A percentile compares a stretch with the other conserved stretches of the same genome.
Evolutionary conservation across 2,797 vertebrate species (phyloP).

Genomic region (Sebastes variabilis): DNA sequence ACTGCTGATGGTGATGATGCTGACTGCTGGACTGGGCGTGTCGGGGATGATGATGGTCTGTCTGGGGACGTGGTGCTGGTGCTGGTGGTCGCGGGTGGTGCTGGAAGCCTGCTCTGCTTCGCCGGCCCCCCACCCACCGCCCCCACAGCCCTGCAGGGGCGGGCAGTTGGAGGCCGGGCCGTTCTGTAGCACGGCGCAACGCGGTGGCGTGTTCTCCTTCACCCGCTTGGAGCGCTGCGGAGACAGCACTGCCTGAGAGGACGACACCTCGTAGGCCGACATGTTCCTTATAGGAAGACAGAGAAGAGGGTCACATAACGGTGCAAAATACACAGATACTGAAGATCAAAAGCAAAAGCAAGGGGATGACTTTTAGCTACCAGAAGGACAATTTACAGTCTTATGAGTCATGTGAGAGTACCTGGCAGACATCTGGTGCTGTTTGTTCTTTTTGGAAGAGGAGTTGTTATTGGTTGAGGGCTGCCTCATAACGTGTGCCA

Average conservation of each 20-base stretch:
- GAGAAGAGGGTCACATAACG: not conserved
- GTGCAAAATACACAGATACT: not conserved
- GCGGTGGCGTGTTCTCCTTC: slow-evolving; percentile 97
- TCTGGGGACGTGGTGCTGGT: slow-evolving; percentile 86
- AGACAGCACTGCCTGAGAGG: slow-evolving; percentile 90
- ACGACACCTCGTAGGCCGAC: slow-evolving; percentile 93
- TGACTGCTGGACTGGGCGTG: slow-evolving; percentile 97
- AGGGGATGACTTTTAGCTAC: not conserved
- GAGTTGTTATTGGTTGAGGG: slow-evolving; percentile 87
- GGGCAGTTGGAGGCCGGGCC: slow-evolving; percentile 84
- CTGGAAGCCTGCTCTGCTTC: slow-evolving; percentile 86
- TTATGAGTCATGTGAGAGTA: slow-evolving; percentile 50
- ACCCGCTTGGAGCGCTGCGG: slow-evolving; percentile 96
- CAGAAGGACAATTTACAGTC: not conserved
- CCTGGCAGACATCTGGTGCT: slow-evolving; percentile 92
- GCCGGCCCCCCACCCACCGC: slow-evolving; percentile 72
- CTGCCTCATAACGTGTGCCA: slow-evolving; percentile 98
- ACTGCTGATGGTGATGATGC: slow-evolving; percentile 99
- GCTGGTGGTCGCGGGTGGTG: slow-evolving; percentile 86
- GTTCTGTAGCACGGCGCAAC: slow-evolving; percentile 91
- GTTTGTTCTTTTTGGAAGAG: slow-evolving; percentile 93
- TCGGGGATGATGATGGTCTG: slow-evolving; percentile 98
- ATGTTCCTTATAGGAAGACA: slow-evolving; percentile 82
- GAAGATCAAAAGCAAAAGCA: not conserved
- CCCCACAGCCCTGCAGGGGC: slow-evolving; percentile 81